phyloP scores from a whole-genome alignment of 2,888 invertebrate species.

The Leptodirus hochenwartii region DNA sequence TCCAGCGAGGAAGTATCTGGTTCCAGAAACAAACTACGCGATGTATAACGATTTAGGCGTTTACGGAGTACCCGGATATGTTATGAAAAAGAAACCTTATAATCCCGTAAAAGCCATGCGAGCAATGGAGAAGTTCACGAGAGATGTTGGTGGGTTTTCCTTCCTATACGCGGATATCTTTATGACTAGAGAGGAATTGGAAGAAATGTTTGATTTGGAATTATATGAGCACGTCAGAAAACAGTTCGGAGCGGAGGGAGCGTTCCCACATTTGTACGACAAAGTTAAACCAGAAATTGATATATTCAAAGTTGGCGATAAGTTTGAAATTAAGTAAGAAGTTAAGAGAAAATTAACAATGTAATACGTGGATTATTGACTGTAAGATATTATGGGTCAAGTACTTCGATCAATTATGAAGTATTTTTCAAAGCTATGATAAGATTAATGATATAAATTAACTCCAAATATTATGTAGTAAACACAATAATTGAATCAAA shows the following conservation, averaged over 20 bases:
- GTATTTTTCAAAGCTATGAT: no score
- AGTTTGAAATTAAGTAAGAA: constrained; percentile 11
- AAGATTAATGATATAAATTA: no score
- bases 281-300: constrained; percentile 49
- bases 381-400: no score
- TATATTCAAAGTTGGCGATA: constrained; percentile 37
- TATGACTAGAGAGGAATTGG: constrained; percentile 44
- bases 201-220: constrained; percentile 47
- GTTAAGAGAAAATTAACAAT: neutral
- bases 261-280: constrained; percentile 46
- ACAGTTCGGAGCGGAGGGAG: constrained; percentile 37
- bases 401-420: no score
- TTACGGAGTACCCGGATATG: constrained; percentile 47
- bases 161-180: constrained; percentile 54
- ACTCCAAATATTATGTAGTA: no score
- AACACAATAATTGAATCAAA: no score
- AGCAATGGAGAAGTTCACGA: constrained; percentile 49
- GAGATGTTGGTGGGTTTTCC: constrained; percentile 46
- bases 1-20: constrained; percentile 36
- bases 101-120: constrained; percentile 47
- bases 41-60: constrained; percentile 56
- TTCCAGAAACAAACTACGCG: constrained; percentile 44
- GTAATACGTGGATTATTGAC: constrained; percentile 4
- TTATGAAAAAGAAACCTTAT: constrained; percentile 36
- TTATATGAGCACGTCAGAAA: constrained; percentile 40